Percentiles rank a stretch among this genome's conserved stretches.
These are phyloP conservation scores for Aspidoscelis tigris DNA, from an alignment of 2,113 vertebrate species.

Conservation along the genomic window DNA sequence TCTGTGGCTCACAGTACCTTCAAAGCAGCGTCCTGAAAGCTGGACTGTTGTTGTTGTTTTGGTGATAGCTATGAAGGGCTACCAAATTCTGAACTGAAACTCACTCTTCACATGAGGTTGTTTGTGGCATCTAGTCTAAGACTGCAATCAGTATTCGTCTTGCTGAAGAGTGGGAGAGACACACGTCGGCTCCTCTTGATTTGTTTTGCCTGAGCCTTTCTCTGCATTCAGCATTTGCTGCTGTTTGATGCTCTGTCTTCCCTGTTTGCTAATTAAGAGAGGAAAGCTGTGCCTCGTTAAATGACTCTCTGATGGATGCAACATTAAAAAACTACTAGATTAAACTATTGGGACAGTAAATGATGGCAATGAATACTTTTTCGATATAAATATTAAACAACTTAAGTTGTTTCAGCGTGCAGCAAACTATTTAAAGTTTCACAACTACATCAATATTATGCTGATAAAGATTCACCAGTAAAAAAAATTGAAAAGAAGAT, in stretches of 20 bases:
- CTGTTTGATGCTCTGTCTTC: background rate
- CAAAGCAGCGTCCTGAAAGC: constrained; percentile 19
- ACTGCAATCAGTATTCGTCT: constrained; percentile 41
- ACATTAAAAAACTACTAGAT: constrained; percentile 13
- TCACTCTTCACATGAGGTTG: constrained; percentile 41
- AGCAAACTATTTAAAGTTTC: constrained; percentile 47
- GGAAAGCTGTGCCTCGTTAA: constrained; percentile 28
- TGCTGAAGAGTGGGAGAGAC: constrained; percentile 12
- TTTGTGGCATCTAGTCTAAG: constrained; percentile 21
- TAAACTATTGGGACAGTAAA: background rate
- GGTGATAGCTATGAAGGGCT: constrained; percentile 40
- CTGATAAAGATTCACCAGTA: constrained; percentile 50
- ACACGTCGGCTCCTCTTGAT: background rate
- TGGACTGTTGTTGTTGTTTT: constrained; percentile 35
- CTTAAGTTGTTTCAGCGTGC: constrained; percentile 33
- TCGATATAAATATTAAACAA: constrained; percentile 5
- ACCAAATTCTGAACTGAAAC: constrained; percentile 33
- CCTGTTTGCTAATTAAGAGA: constrained; percentile 18
- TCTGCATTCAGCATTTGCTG: constrained; percentile 9
- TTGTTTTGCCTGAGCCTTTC: constrained; percentile 17
- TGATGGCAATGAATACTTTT: constrained; percentile 36
- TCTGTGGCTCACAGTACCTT: constrained; percentile 35
- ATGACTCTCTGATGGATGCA: constrained; percentile 42
- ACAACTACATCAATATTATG: constrained; percentile 60
- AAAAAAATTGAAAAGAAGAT: constrained; percentile 54